Evolutionary conservation across 2,888 invertebrate species (phyloP).

Genomic region (Pardosa pseudoannulata): DNA sequence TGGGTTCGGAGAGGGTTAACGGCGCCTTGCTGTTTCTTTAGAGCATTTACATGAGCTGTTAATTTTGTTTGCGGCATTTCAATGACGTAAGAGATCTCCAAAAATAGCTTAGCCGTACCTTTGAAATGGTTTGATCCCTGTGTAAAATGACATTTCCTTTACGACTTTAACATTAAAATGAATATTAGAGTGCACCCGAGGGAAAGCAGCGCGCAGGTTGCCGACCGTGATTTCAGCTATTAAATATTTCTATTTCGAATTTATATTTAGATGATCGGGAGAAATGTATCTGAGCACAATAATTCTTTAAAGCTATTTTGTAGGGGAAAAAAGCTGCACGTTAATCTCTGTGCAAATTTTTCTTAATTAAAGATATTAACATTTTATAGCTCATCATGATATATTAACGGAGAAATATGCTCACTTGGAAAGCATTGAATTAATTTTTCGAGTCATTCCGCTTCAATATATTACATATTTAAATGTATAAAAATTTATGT

Average conservation of each 20-base stretch:
- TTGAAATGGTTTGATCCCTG: slow-evolving; percentile 14
- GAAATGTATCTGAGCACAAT: neutral
- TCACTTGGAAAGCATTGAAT: too few species aligned
- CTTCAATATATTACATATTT: too few species aligned
- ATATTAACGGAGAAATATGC: too few species aligned
- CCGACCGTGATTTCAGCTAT: slow-evolving; percentile 15
- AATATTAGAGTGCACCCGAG: slow-evolving; percentile 32
- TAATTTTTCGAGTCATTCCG: too few species aligned
- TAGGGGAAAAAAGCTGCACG: too few species aligned
- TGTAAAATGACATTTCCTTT: slow-evolving; percentile 23
- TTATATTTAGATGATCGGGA: slow-evolving; percentile 28
- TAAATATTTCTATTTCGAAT: slow-evolving; percentile 27
- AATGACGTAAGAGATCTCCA: neutral
- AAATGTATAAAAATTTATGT: too few species aligned
- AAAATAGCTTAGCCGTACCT: slow-evolving; percentile 26
- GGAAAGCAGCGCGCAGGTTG: neutral
- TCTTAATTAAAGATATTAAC: too few species aligned
- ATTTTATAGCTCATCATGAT: too few species aligned
- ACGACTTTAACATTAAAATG: slow-evolving; percentile 43
- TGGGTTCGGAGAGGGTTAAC: slow-evolving; percentile 1
- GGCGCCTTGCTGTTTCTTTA: neutral
- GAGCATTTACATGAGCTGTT: slow-evolving; percentile 24
- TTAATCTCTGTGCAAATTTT: too few species aligned
- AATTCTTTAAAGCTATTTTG: too few species aligned
- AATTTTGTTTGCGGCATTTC: neutral